These are phyloP conservation scores for Steinernema feltiae DNA, from an alignment of 1,140 invertebrate species.

Conservation along the genomic window DNA sequence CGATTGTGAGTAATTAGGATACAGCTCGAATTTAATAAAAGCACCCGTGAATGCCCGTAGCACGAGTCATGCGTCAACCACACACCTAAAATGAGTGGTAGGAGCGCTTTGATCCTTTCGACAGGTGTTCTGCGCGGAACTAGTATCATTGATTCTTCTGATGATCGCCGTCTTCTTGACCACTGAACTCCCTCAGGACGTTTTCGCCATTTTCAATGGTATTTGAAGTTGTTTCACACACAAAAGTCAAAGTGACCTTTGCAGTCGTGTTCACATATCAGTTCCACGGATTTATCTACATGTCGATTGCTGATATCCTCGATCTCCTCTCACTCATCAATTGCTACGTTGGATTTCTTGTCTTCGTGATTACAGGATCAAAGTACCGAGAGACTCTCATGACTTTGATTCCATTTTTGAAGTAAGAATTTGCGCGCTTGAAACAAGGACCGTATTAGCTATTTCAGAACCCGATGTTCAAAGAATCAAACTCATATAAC, in stretches of 20 bases:
- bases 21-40: too few relatives aligned
- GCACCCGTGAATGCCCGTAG: too few relatives aligned
- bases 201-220: conserved; percentile 39
- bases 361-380: conserved; percentile 29
- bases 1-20: too few relatives aligned
- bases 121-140: too few relatives aligned
- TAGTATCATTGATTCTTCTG: too few relatives aligned
- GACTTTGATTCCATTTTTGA: conserved; percentile 24
- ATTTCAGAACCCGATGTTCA: neutral
- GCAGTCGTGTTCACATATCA: conserved; percentile 32
- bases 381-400: conserved; percentile 31
- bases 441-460: neutral
- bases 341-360: conserved; percentile 34
- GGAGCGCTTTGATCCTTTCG: too few relatives aligned
- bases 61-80: too few relatives aligned
- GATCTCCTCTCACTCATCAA: conserved; percentile 34
- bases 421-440: conserved; percentile 15
- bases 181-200: conserved; percentile 39
- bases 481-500: neutral
- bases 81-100: too few relatives aligned
- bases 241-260: neutral
- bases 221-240: neutral
- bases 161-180: conserved; percentile 39
- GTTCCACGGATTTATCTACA: conserved; percentile 29
- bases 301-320: conserved; percentile 26